Percentiles rank a stretch among this genome's conserved stretches.
phyloP scores from a whole-genome alignment of 2,797 vertebrate genomes.

The Epinephelus coioides region DNA sequence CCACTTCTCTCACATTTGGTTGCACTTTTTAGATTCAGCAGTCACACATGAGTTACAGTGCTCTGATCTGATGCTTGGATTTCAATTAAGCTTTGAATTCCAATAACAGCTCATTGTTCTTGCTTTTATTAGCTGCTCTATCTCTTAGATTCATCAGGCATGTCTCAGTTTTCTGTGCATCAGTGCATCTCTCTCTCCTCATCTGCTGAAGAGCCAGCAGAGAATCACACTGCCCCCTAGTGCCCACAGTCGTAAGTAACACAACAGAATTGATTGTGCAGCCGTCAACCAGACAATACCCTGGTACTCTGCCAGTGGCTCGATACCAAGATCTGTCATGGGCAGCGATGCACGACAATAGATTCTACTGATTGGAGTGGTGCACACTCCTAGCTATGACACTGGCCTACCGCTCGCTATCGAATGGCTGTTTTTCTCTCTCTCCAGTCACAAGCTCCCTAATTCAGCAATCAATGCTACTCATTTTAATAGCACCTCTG shows the following conservation, averaged over 20 bases:
- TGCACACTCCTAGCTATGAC: slow-evolving; percentile 79
- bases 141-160: slow-evolving; percentile 72
- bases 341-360: slow-evolving; percentile 83
- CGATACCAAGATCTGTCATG: slow-evolving; percentile 83
- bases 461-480: slow-evolving; percentile 83
- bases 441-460: slow-evolving; percentile 72
- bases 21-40: slow-evolving; percentile 53
- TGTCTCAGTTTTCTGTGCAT: slow-evolving; percentile 57
- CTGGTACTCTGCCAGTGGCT: slow-evolving; percentile 84
- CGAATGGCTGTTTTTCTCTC: slow-evolving; percentile 77
- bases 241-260: slow-evolving; percentile 42
- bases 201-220: slow-evolving; percentile 46
- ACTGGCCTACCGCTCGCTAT: slow-evolving; percentile 72
- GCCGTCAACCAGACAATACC: slow-evolving; percentile 79
- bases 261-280: slow-evolving; percentile 75
- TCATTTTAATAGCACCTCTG: slow-evolving; percentile 79
- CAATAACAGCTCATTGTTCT: slow-evolving; percentile 75
- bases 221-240: slow-evolving; percentile 86
- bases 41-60: slow-evolving; percentile 44
- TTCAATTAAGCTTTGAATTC: slow-evolving; percentile 71
- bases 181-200: slow-evolving; percentile 55
- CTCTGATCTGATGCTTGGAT: slow-evolving; percentile 60
- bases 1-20: slow-evolving; percentile 53
- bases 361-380: slow-evolving; percentile 84
- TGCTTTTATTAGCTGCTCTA: slow-evolving; percentile 71